These are phyloP conservation scores for Cavia porcellus DNA, from an alignment of 2,113 vertebrate genomes.

Conservation along the genomic window DNA sequence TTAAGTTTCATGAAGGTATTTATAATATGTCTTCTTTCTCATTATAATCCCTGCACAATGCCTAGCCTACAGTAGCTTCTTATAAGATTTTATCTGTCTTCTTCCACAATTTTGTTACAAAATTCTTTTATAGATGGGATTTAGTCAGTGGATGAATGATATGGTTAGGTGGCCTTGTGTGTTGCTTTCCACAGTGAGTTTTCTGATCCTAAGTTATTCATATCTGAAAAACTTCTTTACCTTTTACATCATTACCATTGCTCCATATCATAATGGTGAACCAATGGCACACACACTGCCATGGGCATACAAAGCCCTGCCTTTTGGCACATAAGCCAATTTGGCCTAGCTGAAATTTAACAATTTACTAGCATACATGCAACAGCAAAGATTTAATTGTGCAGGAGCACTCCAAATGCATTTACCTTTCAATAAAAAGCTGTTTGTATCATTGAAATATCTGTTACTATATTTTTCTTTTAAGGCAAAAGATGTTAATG, in stretches of 20 bases:
- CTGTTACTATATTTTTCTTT: neutral
- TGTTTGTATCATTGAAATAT: neutral
- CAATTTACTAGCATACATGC: neutral
- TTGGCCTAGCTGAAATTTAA: neutral
- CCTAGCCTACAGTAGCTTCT: neutral
- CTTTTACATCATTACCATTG: neutral
- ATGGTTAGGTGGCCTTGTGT: neutral
- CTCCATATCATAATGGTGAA: neutral
- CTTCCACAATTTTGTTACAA: neutral
- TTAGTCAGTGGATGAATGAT: neutral
- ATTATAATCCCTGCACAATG: neutral
- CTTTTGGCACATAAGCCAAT: neutral
- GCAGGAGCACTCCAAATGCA: neutral
- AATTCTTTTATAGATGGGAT: neutral
- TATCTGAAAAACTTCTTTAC: neutral
- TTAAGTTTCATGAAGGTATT: neutral
- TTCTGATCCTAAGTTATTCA: neutral
- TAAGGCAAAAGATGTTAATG: neutral
- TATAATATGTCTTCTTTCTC: neutral
- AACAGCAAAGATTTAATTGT: neutral
- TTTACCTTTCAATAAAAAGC: neutral
- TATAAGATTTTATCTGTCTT: neutral
- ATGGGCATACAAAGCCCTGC: neutral
- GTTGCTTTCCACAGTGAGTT: neutral
- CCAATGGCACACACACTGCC: too few relatives aligned